These are phyloP conservation scores for Watsonalla binaria DNA, from an alignment of 2,888 invertebrate genomes.

Conservation along the genomic window DNA sequence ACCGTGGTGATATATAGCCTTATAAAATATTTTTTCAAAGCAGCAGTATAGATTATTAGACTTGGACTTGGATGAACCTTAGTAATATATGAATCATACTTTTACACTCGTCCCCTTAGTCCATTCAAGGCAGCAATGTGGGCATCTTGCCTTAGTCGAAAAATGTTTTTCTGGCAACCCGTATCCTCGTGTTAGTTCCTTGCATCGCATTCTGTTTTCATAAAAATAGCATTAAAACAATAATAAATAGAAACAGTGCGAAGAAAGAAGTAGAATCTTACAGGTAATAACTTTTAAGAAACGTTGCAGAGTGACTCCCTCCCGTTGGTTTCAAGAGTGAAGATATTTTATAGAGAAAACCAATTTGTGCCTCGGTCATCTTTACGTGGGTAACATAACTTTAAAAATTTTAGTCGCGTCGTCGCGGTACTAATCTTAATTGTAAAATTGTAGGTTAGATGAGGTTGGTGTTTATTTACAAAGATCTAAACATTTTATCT, in stretches of 20 bases:
- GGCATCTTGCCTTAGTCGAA: slow-evolving; percentile 48
- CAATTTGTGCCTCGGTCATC: slow-evolving; percentile 55
- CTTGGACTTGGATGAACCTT: too few species aligned
- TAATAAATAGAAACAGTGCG: not conserved
- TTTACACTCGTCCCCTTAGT: slow-evolving; percentile 34
- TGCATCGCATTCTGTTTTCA: slow-evolving; percentile 54
- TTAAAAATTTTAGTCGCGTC: not conserved
- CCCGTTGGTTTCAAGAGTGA: slow-evolving; percentile 25
- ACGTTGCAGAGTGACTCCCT: slow-evolving; percentile 26
- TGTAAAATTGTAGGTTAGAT: too few species aligned
- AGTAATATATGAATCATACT: slow-evolving; percentile 26
- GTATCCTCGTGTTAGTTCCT: slow-evolving; percentile 43
- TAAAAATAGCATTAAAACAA: not conserved
- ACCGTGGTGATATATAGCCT: too few species aligned
- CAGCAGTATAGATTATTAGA: too few species aligned
- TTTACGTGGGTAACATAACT: slow-evolving; percentile 7
- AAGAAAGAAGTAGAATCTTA: slow-evolving; percentile 26
- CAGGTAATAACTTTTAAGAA: slow-evolving; percentile 61
- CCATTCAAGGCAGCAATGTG: slow-evolving; percentile 59
- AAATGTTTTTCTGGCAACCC: slow-evolving; percentile 57
- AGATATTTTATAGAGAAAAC: slow-evolving; percentile 50
- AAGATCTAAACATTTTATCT: too few species aligned
- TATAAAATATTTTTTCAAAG: too few species aligned
- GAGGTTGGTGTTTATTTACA: too few species aligned
- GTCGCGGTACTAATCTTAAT: too few species aligned